Base-by-base conservation (phyloP, 2,888 invertebrate genomes). In the Dusona sp. region DNA sequence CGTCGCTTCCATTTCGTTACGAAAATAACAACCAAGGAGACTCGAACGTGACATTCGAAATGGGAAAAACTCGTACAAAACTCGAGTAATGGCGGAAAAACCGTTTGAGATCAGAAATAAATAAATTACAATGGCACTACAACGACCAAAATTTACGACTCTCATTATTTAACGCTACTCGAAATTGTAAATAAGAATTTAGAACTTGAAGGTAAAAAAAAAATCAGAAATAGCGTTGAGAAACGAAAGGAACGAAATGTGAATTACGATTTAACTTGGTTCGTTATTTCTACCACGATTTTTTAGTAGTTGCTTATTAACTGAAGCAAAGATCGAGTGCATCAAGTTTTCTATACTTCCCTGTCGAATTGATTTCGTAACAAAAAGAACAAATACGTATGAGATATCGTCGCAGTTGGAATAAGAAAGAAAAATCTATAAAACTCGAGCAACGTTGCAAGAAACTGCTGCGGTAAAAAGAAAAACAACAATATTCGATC, bases 401-500 rank as follows among this genome's bases (percentile, higher is more conserved):
- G 6, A 29, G n/a, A n/a, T n/a, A n/a, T 61, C 29, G 16, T 16
- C 1, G 16, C 16, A 11, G 9, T 16, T 57, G 13, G 13, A 57
- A 57, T 25, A 3, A 57, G 8, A 25, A 57, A 57, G 3, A 57
- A 57, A 11, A 25, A 22, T 11, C 11, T 22, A 2, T 25, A 0
- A 57, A n/a, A 51, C n/a, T 45, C n/a, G 7, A 64, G 22, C 4
- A 51, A 67, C 1, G 22, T 51, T 8, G n/a, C 48, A 19, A 51
- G 48, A 48, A 77, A 11, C 13, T 22, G 16, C 61, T 19, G 29
- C 22, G 11, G 9, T 25, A 25, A 61, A 16, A 42, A 61, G 19
- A 42, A 61, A 42, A 57, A 25, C 36, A 29, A 61, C 16, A 7
- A 29, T 75, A 22, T 51, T 72, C 48, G 8, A 33, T 79, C 57